Evolutionary conservation across 2,888 invertebrate species (phyloP).

Genomic region (Caenorhabditis angaria): DNA sequence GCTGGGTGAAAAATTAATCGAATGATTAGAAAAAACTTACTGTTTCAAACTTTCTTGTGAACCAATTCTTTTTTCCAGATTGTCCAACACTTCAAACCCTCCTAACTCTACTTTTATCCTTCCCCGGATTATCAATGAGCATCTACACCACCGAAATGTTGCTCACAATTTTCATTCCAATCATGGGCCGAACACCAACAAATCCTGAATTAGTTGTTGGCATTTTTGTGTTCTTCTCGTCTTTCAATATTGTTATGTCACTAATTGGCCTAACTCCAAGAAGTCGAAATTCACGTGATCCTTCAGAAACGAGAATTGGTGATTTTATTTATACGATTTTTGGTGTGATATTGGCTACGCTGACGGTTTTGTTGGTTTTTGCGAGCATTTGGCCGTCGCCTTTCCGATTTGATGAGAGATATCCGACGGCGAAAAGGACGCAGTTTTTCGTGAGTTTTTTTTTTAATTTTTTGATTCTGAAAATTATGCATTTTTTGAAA

Average conservation of each 20-base stretch:
- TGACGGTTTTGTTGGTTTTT: constrained; percentile 44
- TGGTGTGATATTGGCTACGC: constrained; percentile 38
- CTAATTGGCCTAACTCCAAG: constrained; percentile 37
- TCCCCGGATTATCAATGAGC: constrained; percentile 53
- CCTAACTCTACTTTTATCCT: constrained; percentile 34
- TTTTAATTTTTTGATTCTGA: too few species aligned
- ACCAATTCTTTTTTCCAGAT: constrained; percentile 7
- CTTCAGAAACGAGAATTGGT: constrained; percentile 17
- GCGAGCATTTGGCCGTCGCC: constrained; percentile 43
- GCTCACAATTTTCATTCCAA: constrained; percentile 58
- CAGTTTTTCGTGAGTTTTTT: constrained; percentile 62
- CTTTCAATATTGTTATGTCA: constrained; percentile 39
- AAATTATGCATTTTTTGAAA: too few species aligned
- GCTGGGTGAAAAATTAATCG: background rate
- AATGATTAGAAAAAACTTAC: background rate
- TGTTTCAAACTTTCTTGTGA: background rate
- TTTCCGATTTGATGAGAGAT: constrained; percentile 47
- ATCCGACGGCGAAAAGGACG: constrained; percentile 58
- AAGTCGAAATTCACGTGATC: constrained; percentile 19
- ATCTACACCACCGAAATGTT: constrained; percentile 56
- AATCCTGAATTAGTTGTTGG: constrained; percentile 57
- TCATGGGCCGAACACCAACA: constrained; percentile 56
- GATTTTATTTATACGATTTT: constrained; percentile 31
- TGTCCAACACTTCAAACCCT: constrained; percentile 24
- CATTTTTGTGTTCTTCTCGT: constrained; percentile 48